Evolutionary conservation across 2,797 vertebrate genomes (phyloP).

Genomic region (Siniperca undulata): DNA sequence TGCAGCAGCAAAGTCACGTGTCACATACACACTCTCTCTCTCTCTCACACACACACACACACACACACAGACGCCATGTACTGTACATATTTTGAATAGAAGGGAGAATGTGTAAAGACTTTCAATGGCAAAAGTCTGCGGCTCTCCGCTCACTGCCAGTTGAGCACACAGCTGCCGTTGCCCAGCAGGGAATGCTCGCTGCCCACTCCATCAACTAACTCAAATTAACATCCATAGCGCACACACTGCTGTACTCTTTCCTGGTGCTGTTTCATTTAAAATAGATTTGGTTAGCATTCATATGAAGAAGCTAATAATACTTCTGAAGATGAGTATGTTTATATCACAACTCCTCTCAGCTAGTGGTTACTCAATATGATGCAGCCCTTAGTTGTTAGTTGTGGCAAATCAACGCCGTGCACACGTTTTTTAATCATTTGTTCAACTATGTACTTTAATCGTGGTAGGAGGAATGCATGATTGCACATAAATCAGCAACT

Average conservation of each 20-base stretch:
- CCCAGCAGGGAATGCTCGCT: conserved; percentile 87
- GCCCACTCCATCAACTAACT: conserved; percentile 38
- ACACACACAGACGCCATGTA: conserved; percentile 11
- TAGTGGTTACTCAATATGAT: conserved; percentile 5
- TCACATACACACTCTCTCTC: conserved; percentile 16
- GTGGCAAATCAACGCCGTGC: conserved; percentile 2
- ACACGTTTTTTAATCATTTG: conserved; percentile 23
- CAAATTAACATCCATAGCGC: conserved; percentile 22
- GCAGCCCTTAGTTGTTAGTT: conserved; percentile 9
- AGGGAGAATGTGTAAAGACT: conserved; percentile 90
- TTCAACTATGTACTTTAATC: conserved; percentile 30
- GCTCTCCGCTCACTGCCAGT: conserved; percentile 95
- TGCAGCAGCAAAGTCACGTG: conserved; percentile 45
- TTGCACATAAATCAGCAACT: conserved; percentile 28
- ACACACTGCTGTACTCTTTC: background rate
- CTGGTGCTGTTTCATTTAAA: conserved; percentile 2
- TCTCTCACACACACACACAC: background rate
- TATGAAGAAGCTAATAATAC: background rate
- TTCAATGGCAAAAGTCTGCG: conserved; percentile 99
- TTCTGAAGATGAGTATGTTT: conserved; percentile 19
- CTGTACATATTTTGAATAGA: conserved; percentile 71
- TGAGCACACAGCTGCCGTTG: conserved; percentile 88
- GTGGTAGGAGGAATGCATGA: conserved; percentile 18
- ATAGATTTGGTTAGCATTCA: conserved; percentile 6
- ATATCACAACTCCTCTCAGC: conserved; percentile 17